Conservation (phyloP, 1,140 invertebrate genomes). For the Euwallacea similis region DNA sequence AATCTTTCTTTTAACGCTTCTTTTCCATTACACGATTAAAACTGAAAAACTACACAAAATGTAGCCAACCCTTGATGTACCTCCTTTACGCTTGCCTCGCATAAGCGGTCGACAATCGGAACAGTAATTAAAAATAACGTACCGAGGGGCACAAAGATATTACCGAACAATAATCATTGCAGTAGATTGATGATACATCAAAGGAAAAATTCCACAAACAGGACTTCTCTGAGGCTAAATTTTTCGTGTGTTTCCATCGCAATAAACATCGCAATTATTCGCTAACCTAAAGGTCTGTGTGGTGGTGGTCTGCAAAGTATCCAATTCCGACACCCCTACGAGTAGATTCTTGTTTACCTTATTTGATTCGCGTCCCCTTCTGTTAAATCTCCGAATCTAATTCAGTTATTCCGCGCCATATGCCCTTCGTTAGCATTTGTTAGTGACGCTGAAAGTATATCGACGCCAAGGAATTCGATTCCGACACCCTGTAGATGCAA, state of each 20-base stretch:
- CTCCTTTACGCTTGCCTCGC: too few relatives aligned
- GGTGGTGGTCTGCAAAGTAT: conserved; percentile 6
- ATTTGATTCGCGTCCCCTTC: conserved; percentile 26
- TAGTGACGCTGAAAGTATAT: not conserved
- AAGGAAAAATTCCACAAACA: not conserved
- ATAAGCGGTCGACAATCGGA: too few relatives aligned
- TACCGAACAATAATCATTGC: conserved; percentile 5
- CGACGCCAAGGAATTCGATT: not conserved
- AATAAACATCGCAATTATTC: too few relatives aligned
- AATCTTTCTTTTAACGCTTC: too few relatives aligned
- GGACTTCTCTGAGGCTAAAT: too few relatives aligned
- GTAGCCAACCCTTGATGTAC: too few relatives aligned
- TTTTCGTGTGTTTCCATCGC: too few relatives aligned
- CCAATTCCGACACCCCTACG: conserved; percentile 6
- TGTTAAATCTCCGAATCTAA: conserved; percentile 27
- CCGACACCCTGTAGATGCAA: not conserved
- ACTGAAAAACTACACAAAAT: too few relatives aligned
- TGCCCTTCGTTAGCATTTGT: conserved; percentile 23
- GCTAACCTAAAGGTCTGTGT: not conserved
- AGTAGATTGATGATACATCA: conserved; percentile 19
- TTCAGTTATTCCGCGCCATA: conserved; percentile 22
- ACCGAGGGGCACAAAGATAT: not conserved
- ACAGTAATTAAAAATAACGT: conserved; percentile 24
- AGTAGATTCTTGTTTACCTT: conserved; percentile 20
- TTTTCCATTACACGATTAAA: too few relatives aligned